Percentiles rank a stretch among this genome's conserved stretches.
phyloP scores from a whole-genome alignment of 2,113 vertebrate species.

The Dascyllus trimaculatus region DNA sequence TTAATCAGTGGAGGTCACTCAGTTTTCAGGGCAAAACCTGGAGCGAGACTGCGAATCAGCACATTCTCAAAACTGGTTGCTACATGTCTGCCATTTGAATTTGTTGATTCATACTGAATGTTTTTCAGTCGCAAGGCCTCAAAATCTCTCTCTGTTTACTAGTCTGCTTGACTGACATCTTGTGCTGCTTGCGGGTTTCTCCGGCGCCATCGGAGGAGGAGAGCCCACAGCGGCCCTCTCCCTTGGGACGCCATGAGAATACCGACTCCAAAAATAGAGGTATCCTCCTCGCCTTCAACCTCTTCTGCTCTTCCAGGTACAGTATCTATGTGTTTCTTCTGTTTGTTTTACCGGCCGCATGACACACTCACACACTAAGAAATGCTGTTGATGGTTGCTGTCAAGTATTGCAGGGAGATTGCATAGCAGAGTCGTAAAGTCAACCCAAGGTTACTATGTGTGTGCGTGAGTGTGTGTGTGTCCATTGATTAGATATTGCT shows the following conservation, averaged over 20 bases:
- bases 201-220: slow-evolving; percentile 54
- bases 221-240: slow-evolving; percentile 64
- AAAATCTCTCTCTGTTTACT: slow-evolving; percentile 43
- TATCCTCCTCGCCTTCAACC: slow-evolving; percentile 50
- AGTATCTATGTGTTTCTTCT: slow-evolving; percentile 16
- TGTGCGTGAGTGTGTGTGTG: slow-evolving; percentile 17
- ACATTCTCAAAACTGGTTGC: not conserved
- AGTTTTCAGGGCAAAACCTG: slow-evolving; percentile 28
- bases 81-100: not conserved
- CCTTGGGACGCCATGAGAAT: slow-evolving; percentile 66
- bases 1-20: slow-evolving; percentile 30
- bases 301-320: slow-evolving; percentile 44
- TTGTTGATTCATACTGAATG: not conserved
- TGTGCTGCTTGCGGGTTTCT: slow-evolving; percentile 55
- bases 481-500: slow-evolving; percentile 64
- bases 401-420: slow-evolving; percentile 44
- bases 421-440: slow-evolving; percentile 56
- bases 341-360: slow-evolving; percentile 15
- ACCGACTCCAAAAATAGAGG: slow-evolving; percentile 75
- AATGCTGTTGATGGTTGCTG: slow-evolving; percentile 11
- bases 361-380: slow-evolving; percentile 7
- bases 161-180: slow-evolving; percentile 41
- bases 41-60: not conserved
- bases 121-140: slow-evolving; percentile 1
- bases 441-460: slow-evolving; percentile 62